Percentiles rank a stretch among this genome's conserved stretches.
These are phyloP conservation scores for Prosapia bicincta DNA, from an alignment of 2,888 invertebrate genomes.

Conservation along the genomic window DNA sequence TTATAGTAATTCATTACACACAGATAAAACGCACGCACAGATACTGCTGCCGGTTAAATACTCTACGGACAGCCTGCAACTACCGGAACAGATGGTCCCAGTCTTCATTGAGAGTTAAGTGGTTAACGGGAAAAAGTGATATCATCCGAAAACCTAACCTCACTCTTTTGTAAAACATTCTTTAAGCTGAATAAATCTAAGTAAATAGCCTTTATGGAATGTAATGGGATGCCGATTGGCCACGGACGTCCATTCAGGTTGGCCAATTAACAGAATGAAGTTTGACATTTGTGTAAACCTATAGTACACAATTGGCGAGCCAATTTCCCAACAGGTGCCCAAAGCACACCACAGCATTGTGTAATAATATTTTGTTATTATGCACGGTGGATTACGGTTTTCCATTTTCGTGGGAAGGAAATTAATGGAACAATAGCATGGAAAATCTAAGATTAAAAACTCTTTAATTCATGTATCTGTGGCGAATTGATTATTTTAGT, in stretches of 20 bases:
- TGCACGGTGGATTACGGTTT: conserved; percentile 15
- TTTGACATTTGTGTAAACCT: neutral
- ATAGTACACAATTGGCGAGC: neutral
- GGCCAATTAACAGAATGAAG: neutral
- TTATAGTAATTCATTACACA: no score
- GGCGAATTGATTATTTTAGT: neutral
- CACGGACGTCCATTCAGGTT: neutral
- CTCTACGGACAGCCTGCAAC: no score
- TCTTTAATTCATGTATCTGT: neutral
- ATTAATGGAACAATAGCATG: conserved; percentile 22
- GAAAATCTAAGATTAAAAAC: neutral
- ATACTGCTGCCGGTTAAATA: no score
- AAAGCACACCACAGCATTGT: neutral
- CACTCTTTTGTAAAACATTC: neutral
- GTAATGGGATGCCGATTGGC: neutral
- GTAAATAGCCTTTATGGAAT: neutral
- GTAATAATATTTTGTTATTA: conserved; percentile 19
- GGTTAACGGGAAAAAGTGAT: neutral
- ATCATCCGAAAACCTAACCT: neutral
- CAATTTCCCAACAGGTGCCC: neutral
- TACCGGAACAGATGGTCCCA: no score
- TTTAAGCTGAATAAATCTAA: neutral
- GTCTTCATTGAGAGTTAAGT: neutral
- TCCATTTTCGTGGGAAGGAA: conserved; percentile 20
- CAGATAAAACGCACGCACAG: no score